Conservation (phyloP, 2,113 vertebrate species). For the Edolisoma coerulescens region DNA sequence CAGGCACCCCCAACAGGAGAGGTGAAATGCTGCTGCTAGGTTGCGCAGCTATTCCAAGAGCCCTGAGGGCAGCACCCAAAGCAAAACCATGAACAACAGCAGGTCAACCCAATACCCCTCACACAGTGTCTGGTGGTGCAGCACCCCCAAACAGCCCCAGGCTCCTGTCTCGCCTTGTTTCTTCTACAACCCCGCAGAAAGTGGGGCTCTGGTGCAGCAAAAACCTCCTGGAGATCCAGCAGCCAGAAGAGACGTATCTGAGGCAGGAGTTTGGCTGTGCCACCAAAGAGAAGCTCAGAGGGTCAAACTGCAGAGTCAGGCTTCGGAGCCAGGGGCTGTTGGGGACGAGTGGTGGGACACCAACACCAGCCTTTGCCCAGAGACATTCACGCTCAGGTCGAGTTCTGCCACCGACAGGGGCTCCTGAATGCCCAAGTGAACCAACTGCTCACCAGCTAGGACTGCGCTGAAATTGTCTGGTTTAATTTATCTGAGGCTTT, state of each 20-base stretch:
- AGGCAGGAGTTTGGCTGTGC: neutral
- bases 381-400: fast-evolving
- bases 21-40: neutral
- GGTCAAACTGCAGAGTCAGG: neutral
- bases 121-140: fast-evolving
- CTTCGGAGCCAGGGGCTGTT: neutral
- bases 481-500: neutral
- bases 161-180: neutral
- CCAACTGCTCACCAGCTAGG: neutral
- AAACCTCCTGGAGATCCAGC: neutral
- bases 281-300: neutral
- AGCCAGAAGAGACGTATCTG: neutral
- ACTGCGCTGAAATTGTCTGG: neutral
- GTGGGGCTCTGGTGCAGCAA: neutral
- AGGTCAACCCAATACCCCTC: fast-evolving
- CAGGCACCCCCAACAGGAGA: fast-evolving
- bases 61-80: neutral
- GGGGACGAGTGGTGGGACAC: fast-evolving
- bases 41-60: neutral
- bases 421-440: neutral
- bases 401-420: neutral
- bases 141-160: neutral
- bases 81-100: neutral
- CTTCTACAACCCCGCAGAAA: neutral
- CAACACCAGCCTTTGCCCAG: neutral